Evolutionary conservation across 2,888 invertebrate genomes (phyloP).

Genomic region (Theretra japonica): DNA sequence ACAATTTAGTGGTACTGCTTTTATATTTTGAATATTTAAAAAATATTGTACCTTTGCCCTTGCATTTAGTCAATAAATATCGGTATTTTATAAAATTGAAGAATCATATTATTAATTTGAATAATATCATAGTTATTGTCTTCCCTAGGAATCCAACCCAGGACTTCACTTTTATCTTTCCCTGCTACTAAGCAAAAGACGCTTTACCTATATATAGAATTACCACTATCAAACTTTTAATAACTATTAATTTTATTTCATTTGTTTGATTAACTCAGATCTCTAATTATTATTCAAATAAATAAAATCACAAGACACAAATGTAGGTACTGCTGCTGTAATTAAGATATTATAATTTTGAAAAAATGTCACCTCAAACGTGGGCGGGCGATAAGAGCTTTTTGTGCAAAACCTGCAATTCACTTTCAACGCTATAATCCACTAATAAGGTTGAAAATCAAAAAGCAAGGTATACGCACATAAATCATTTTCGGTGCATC

Average conservation of each 20-base stretch:
- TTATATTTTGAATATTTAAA: too few species aligned
- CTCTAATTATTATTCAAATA: background rate
- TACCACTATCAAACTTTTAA: too few species aligned
- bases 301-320: conserved; percentile 17
- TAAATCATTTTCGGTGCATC: conserved; percentile 44
- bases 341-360: conserved; percentile 43
- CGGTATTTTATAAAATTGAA: too few species aligned
- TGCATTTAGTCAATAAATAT: too few species aligned
- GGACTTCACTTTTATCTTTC: too few species aligned
- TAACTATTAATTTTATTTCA: background rate
- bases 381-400: conserved; percentile 36
- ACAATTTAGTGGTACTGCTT: too few species aligned
- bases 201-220: too few species aligned
- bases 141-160: too few species aligned
- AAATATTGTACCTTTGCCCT: too few species aligned
- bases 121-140: too few species aligned
- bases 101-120: too few species aligned
- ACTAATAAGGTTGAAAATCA: background rate
- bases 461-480: background rate
- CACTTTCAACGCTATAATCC: background rate
- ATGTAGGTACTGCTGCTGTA: conserved; percentile 36
- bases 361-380: conserved; percentile 39
- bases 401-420: background rate
- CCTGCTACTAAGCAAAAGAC: too few species aligned
- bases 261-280: background rate